Base-by-base conservation (phyloP, 2,113 vertebrate genomes). In the Bettongia penicillata region DNA sequence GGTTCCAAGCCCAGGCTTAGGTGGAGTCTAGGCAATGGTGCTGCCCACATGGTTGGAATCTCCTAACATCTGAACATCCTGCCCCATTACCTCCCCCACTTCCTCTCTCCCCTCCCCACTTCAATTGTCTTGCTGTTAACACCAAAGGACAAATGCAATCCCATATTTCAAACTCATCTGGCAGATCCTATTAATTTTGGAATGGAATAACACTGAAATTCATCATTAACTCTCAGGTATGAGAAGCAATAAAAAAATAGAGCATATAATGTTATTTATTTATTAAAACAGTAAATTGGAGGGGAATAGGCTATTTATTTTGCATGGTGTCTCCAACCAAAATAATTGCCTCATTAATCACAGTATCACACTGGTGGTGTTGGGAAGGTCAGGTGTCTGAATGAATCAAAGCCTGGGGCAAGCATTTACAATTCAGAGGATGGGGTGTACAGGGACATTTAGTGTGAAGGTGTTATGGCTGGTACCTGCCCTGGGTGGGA, bases 341-440 rank as follows among this genome's bases (percentile, higher is more conserved):
- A 98, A 98, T 98, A 98, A 98, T 98, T 98, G 96, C 95, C 97
- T 98, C 98, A 98, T 98, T 98, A 98, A 98, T 98, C 98, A 98
- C 90, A 94, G 51, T 97, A 98, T 97, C 91, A 93, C 89, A 5
- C 49, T 98, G 94, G 96, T 98, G 98, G 97, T 96, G 93, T 98
- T 96, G 96, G 97, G 97, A 98, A 98, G 97, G 97, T 98, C 97
- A 98, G 92, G 37, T 91, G 96, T 93, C 84, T 96, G 49, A 90
- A 95, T 96, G 93, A 98, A 91, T 89, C 93, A 95, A 97, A 98
- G 94, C 47, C 43, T 93, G 57, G 50, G 55, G 89, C 3, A 84
- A 61, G 48, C 0, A 68, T 95, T 95, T 48, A 43, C 0, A 51
- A 53, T 53, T 8, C 47, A 11, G 77, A 23, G 49, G 0, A 16